Evolutionary conservation across 92 coral and sea anemone species (phyloP).

Genomic region (Epizoanthus fatuus): DNA sequence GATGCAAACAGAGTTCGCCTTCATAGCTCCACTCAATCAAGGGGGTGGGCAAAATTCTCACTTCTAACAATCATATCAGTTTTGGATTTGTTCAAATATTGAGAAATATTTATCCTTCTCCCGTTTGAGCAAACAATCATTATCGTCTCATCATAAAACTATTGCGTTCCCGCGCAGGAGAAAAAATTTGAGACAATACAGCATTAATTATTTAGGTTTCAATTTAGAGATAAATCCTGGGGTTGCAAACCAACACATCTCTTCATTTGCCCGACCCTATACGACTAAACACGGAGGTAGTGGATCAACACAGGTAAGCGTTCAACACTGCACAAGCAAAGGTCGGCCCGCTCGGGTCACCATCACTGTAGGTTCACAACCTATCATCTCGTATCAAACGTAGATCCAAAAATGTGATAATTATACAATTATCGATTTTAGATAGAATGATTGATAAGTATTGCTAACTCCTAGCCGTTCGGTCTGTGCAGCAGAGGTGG

Average conservation of each 20-base stretch:
- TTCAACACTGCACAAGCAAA: not conserved
- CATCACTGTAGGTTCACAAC: conserved; percentile 82
- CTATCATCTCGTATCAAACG: conserved; percentile 88
- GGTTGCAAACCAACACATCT: conserved; percentile 90
- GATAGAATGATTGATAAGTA: conserved; percentile 95
- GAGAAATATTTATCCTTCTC: conserved; percentile 80
- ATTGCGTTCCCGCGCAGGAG: conserved; percentile 60
- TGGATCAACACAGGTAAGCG: conserved; percentile 16
- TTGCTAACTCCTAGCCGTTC: conserved; percentile 57
- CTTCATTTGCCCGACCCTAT: conserved; percentile 63
- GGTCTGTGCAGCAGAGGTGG: conserved; percentile 71
- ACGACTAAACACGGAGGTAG: not conserved
- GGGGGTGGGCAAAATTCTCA: conserved; percentile 81
- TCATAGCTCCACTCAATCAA: conserved; percentile 62
- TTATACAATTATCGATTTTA: conserved; percentile 99
- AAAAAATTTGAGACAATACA: conserved; percentile 79
- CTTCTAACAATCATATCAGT: conserved; percentile 82
- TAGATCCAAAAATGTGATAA: conserved; percentile 97
- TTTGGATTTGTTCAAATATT: conserved; percentile 76
- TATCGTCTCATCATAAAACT: conserved; percentile 74
- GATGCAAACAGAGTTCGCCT: conserved; percentile 66
- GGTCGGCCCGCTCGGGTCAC: conserved; percentile 58
- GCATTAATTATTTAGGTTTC: conserved; percentile 89
- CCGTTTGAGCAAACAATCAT: conserved; percentile 78
- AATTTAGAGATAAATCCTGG: conserved; percentile 87